Evolutionary conservation across 2,888 invertebrate genomes (phyloP).

Genomic region (Leptinotarsa rubiginosa): DNA sequence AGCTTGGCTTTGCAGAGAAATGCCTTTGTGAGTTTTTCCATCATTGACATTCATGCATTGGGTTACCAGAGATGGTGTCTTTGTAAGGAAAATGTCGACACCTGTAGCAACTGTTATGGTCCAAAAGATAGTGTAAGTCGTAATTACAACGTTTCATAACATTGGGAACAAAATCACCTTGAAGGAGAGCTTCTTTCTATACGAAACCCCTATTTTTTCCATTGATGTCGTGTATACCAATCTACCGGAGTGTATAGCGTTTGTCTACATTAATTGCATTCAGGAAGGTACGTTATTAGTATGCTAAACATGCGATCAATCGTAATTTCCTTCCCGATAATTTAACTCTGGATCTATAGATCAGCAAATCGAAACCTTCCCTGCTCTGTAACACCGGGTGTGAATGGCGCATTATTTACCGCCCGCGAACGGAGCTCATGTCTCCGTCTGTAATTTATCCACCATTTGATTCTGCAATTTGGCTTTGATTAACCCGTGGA

Average conservation of each 20-base stretch:
- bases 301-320: constrained; percentile 2
- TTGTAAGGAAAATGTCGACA: too few species aligned
- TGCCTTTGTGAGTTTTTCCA: too few species aligned
- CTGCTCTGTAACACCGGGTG: not conserved
- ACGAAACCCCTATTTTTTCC: too few species aligned
- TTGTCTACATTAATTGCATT: constrained; percentile 9
- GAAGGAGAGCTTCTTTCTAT: too few species aligned
- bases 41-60: too few species aligned
- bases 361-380: not conserved
- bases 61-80: too few species aligned
- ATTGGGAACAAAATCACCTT: too few species aligned
- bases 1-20: too few species aligned
- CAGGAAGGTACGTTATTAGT: constrained; percentile 12
- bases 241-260: not conserved
- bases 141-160: too few species aligned
- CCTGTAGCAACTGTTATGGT: too few species aligned
- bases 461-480: not conserved
- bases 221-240: too few species aligned
- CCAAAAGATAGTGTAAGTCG: too few species aligned
- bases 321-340: constrained; percentile 1
- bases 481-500: not conserved
- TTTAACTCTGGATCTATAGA: not conserved
- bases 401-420: constrained; percentile 8
- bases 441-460: constrained; percentile 7
- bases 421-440: not conserved